phyloP scores from a whole-genome alignment of 1,140 invertebrate genomes.

The Drosophila nigromelanica region DNA sequence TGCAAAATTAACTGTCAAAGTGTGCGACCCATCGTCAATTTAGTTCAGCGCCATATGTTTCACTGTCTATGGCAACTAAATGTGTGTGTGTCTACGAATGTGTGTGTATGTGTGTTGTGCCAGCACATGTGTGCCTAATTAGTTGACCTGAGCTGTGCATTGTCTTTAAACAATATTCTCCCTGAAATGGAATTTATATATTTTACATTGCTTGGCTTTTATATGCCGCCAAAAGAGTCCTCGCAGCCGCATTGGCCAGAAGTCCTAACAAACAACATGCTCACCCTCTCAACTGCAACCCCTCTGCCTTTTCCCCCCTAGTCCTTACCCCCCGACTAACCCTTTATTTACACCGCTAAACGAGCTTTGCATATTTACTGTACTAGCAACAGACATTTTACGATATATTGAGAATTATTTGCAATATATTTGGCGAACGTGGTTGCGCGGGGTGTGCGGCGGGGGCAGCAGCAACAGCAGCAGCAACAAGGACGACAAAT shows the following conservation, averaged over 20 bases:
- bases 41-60: conserved; percentile 66
- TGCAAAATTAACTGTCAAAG: conserved; percentile 84
- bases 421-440: conserved; percentile 74
- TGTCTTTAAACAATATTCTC: conserved; percentile 35
- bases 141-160: conserved; percentile 32
- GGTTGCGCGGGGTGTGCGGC: neutral
- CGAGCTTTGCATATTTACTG: conserved; percentile 82
- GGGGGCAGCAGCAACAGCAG: conserved; percentile 51
- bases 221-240: conserved; percentile 21
- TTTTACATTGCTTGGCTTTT: conserved; percentile 20
- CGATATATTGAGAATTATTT: conserved; percentile 82
- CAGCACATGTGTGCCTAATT: conserved; percentile 45
- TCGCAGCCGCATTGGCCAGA: conserved; percentile 45
- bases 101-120: neutral
- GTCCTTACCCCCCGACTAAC: neutral
- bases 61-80: neutral
- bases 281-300: neutral
- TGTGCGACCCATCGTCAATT: conserved; percentile 74
- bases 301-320: neutral
- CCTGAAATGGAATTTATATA: conserved; percentile 1
- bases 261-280: conserved; percentile 28
- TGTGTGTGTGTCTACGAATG: neutral
- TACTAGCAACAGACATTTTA: conserved; percentile 79
- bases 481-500: conserved; percentile 81
- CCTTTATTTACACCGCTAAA: conserved; percentile 72